These are phyloP conservation scores for Yponomeuta plumbellus DNA, from an alignment of 2,888 invertebrate genomes.

Conservation along the genomic window DNA sequence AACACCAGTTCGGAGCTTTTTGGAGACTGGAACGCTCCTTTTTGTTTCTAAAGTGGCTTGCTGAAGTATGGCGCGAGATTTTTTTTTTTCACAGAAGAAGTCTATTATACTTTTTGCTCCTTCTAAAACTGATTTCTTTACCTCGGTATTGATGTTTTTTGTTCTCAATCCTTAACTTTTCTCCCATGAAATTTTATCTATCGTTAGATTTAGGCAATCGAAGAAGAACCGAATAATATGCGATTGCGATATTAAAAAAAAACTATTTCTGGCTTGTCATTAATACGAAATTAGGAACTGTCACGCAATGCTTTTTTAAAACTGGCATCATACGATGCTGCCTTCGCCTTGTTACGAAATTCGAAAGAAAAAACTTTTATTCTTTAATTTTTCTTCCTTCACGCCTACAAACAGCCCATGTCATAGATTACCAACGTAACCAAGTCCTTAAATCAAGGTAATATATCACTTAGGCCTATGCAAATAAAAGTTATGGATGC, in stretches of 20 bases:
- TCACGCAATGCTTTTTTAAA: neutral
- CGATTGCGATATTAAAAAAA: too few relatives aligned
- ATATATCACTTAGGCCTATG: constrained; percentile 17
- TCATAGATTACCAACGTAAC: neutral
- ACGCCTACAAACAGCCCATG: constrained; percentile 18
- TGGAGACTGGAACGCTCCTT: constrained; percentile 32
- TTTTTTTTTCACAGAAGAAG: neutral
- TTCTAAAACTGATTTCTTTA: too few relatives aligned
- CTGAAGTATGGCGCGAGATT: neutral
- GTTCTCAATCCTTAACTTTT: too few relatives aligned
- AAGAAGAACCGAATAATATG: too few relatives aligned
- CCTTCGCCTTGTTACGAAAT: neutral
- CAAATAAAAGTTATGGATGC: constrained; percentile 21
- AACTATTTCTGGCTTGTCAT: too few relatives aligned
- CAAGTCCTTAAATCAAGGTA: constrained; percentile 9
- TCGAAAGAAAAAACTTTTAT: constrained; percentile 13
- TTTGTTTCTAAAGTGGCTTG: neutral
- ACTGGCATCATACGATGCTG: neutral
- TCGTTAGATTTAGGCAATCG: too few relatives aligned
- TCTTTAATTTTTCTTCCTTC: constrained; percentile 18
- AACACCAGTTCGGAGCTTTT: constrained; percentile 52
- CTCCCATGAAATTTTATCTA: too few relatives aligned
- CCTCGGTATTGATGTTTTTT: too few relatives aligned
- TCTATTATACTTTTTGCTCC: too few relatives aligned
- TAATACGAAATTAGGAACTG: neutral